These are phyloP conservation scores for Laticauda laticaudata DNA, from an alignment of 2,113 vertebrate species.

Conservation along the genomic window DNA sequence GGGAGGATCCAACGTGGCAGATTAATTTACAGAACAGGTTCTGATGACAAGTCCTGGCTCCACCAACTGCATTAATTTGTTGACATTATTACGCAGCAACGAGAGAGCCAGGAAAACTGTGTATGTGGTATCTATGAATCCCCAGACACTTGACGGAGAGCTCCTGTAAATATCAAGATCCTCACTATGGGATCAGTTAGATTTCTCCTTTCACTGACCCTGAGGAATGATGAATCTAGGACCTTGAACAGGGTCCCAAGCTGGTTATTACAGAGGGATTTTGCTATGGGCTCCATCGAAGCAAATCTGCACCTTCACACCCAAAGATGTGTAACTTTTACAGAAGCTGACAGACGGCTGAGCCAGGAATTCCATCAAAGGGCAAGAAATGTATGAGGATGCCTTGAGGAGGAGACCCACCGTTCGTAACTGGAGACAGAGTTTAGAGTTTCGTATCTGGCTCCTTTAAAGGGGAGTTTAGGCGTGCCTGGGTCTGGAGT, in stretches of 20 bases:
- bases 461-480: neutral
- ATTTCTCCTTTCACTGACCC: neutral
- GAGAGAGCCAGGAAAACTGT: neutral
- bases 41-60: neutral
- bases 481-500: neutral
- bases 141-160: neutral
- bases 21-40: neutral
- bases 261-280: neutral
- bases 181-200: neutral
- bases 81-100: neutral
- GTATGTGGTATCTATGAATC: neutral
- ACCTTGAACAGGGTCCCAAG: neutral
- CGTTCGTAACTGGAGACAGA: neutral
- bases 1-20: slow-evolving; percentile 29
- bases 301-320: neutral
- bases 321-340: neutral
- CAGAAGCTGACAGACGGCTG: neutral
- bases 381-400: neutral
- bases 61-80: neutral
- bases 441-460: too few relatives aligned
- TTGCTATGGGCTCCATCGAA: neutral
- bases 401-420: neutral
- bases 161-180: neutral
- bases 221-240: neutral
- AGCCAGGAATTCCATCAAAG: neutral